These are phyloP conservation scores for Aix galericulata DNA, from an alignment of 2,113 vertebrate genomes.

Conservation along the genomic window DNA sequence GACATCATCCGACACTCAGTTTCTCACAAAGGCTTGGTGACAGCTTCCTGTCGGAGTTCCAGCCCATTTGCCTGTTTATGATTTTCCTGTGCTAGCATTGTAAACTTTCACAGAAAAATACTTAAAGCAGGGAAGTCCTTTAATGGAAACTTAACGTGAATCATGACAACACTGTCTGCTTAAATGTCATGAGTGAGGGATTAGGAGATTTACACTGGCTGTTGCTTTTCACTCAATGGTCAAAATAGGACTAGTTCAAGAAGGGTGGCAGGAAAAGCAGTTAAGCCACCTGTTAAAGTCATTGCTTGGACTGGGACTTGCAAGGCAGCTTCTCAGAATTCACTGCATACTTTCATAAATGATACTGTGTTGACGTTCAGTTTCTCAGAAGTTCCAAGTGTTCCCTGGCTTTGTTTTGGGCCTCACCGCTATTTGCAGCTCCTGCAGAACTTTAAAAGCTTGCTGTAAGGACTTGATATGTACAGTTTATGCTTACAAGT, in stretches of 20 bases:
- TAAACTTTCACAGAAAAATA: not conserved
- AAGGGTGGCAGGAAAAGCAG: slow-evolving; percentile 43
- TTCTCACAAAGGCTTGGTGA: not conserved
- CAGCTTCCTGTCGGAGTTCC: not conserved
- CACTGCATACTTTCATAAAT: slow-evolving; percentile 38
- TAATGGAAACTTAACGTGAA: not conserved
- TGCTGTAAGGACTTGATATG: not conserved
- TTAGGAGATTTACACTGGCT: slow-evolving; percentile 8
- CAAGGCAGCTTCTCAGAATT: slow-evolving; percentile 22
- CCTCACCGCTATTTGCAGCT: slow-evolving; percentile 12
- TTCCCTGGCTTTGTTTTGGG: slow-evolving; percentile 53
- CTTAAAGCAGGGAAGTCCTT: not conserved
- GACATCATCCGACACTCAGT: not conserved
- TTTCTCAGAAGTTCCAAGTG: slow-evolving; percentile 52
- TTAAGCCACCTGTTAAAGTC: slow-evolving; percentile 60
- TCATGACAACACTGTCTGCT: rapidly evolving
- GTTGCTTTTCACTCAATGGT: not conserved
- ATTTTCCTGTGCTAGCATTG: not conserved
- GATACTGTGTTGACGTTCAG: slow-evolving; percentile 40
- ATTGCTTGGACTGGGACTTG: slow-evolving; percentile 4
- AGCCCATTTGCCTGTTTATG: not conserved
- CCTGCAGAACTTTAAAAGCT: not conserved
- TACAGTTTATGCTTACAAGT: not conserved
- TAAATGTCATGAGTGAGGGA: not conserved
- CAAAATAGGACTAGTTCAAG: slow-evolving; percentile 6